Conservation (phyloP, 1,140 invertebrate genomes). For the Sminthurinus signatus region DNA sequence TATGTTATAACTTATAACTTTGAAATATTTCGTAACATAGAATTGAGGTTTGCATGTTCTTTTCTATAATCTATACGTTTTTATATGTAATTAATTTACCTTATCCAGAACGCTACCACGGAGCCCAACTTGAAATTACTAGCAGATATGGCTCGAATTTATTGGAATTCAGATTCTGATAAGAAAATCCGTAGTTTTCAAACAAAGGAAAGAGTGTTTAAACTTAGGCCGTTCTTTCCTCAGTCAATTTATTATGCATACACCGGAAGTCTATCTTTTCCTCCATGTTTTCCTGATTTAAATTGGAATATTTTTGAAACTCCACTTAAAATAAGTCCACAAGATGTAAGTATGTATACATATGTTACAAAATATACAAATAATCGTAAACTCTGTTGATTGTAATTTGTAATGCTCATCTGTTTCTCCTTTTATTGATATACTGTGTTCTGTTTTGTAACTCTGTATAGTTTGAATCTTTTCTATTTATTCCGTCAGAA, state of each 20-base stretch:
- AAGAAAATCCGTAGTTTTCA: not conserved
- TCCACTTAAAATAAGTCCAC: not conserved
- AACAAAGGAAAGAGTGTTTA: not conserved
- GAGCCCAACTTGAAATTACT: not conserved
- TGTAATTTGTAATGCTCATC: too few species aligned
- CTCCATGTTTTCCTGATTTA: conserved; percentile 13
- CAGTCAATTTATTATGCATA: conserved; percentile 7
- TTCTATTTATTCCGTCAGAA: conserved; percentile 18
- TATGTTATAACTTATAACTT: too few species aligned
- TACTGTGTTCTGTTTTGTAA: not conserved
- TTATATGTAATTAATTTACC: too few species aligned
- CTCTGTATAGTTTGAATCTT: conserved; percentile 4
- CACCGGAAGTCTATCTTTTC: conserved; percentile 5
- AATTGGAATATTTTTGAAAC: conserved; percentile 4
- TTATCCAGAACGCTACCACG: too few species aligned
- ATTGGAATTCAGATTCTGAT: not conserved
- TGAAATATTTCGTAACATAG: too few species aligned
- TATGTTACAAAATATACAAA: too few species aligned
- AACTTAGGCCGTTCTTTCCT: not conserved
- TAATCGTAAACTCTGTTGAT: not conserved
- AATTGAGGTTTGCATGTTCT: too few species aligned
- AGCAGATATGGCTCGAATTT: not conserved
- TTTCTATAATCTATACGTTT: too few species aligned
- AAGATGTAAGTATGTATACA: not conserved
- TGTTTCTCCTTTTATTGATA: not conserved